Percentiles rank a stretch among this genome's conserved stretches.
phyloP scores from a whole-genome alignment of 2,888 invertebrate species.

The Scrobipalpa costella region DNA sequence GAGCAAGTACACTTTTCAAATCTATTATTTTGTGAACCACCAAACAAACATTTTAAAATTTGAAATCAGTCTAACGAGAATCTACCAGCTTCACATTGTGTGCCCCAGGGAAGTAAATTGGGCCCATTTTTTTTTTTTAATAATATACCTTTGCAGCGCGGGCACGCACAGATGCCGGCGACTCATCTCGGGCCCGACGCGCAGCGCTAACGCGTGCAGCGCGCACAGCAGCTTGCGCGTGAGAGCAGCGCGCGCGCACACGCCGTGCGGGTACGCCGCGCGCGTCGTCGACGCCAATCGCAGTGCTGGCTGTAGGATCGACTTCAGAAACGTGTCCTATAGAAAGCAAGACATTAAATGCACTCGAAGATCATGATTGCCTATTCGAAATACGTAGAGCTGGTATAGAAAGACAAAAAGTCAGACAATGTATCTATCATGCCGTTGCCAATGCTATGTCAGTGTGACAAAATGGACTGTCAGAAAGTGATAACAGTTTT shows the following conservation, averaged over 20 bases:
- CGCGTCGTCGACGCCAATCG: conserved; percentile 90
- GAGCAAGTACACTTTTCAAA: no score
- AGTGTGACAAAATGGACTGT: no score
- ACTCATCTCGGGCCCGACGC: conserved; percentile 90
- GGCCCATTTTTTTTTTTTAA: not conserved
- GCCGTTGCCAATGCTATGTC: no score
- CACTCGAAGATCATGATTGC: no score
- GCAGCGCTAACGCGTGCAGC: conserved; percentile 88
- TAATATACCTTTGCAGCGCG: not conserved
- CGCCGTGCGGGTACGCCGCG: conserved; percentile 91
- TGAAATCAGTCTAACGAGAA: no score
- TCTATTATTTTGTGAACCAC: no score
- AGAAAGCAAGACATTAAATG: conserved; percentile 22
- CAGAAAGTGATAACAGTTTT: no score
- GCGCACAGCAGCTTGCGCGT: conserved; percentile 91
- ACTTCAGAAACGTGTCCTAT: conserved; percentile 92
- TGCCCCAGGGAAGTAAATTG: not conserved
- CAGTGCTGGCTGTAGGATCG: conserved; percentile 91
- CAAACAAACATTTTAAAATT: no score
- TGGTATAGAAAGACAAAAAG: no score
- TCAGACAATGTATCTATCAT: no score
- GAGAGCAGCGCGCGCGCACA: conserved; percentile 86
- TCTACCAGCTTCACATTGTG: no score
- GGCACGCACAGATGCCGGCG: conserved; percentile 84
- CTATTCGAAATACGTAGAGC: no score